Evolutionary conservation across 2,113 vertebrate species (phyloP).

Genomic region (Mohoua ochrocephala): DNA sequence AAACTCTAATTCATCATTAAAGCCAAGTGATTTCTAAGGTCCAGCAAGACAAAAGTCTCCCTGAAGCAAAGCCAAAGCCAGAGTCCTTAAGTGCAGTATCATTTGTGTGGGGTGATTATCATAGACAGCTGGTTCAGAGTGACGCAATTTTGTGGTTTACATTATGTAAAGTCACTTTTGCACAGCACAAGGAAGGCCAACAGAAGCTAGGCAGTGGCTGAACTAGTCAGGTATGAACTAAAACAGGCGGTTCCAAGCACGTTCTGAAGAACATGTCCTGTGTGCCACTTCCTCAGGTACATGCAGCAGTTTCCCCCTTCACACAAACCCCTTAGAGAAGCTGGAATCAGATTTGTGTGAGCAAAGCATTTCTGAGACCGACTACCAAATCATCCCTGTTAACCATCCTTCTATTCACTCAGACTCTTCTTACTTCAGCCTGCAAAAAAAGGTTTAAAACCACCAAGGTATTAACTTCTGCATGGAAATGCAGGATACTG

Average conservation of each 20-base stretch:
- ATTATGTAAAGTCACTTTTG: background rate
- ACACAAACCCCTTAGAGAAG: background rate
- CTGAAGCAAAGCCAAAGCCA: background rate
- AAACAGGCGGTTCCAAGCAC: background rate
- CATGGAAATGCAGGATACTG: background rate
- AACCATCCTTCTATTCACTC: background rate
- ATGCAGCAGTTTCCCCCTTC: background rate
- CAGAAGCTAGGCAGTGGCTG: background rate
- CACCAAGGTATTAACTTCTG: rapidly evolving
- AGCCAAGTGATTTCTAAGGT: background rate
- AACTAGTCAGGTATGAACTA: background rate
- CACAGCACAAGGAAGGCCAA: background rate
- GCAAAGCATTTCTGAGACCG: background rate
- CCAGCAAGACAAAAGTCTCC: background rate
- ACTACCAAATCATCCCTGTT: background rate
- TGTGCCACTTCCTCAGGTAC: background rate
- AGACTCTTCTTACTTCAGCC: background rate
- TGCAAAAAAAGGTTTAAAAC: background rate
- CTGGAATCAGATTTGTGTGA: background rate
- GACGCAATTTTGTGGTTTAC: background rate
- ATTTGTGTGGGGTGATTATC: background rate
- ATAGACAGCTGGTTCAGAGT: background rate
- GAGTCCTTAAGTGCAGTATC: background rate
- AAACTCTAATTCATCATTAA: background rate
- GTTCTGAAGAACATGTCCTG: background rate